Base-by-base conservation (phyloP, 2,113 vertebrate genomes). In the Trogon melanurus region DNA sequence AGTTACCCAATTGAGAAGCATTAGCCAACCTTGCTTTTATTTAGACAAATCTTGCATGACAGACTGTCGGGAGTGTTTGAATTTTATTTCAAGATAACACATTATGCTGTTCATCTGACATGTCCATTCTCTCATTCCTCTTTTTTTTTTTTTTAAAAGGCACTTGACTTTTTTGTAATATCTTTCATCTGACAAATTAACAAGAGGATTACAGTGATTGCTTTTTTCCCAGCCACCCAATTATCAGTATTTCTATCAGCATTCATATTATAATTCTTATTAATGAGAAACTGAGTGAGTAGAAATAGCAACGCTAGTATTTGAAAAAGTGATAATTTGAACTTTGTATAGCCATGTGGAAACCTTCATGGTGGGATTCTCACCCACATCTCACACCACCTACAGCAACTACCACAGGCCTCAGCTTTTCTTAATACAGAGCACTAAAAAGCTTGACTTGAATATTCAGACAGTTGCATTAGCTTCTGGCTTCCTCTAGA, bases 51-150 rank as follows among this genome's bases (percentile, higher is more conserved):
- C 65, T 72, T 73, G 12, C 60, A 50, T 30, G 88, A 94, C 91
- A 95, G 67, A 80, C 65, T 88, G 87, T 83, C 64, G 0, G 25
- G 44, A 89, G 12, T 19, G 30, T 61, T 87, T 62, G 75, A 66
- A 53, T 93, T 92, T 86, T 90, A 65, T 69, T 92, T 91, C 81
- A 86, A 81, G 79, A 75, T 79, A 94, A 89, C 47, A 81, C 76
- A 76, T 67, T 89, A 87, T 89, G 83, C 65, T 13, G 5, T 60
- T 67, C 45, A 65, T 67, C 64, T 27, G 45, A 58, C 86, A 78
- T 4, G 34, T 45, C 85, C 61, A 48, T 80, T 85, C 66, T 70
- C 66, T 38, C 4, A 0, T 32, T 91, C 32, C 41, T 41, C 38
- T 41, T 41, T 41, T 41, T 41, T 41, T 41, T 41, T 41, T 41